Base-by-base conservation (phyloP, 1,140 invertebrate species). In the Cepaea nemoralis region DNA sequence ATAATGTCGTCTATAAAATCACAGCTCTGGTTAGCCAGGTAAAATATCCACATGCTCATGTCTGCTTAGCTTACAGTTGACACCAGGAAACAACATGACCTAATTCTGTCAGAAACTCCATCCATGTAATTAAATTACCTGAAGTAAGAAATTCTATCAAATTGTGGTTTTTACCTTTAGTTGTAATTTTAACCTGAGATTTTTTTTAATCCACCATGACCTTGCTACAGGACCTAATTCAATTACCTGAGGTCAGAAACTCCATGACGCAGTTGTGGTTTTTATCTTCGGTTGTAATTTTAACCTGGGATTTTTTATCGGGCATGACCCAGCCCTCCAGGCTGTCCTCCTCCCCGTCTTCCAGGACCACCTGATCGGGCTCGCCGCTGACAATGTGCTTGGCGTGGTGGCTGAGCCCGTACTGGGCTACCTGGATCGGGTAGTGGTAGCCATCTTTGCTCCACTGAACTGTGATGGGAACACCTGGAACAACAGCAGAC, bases 371-470 rank as follows among this genome's bases (percentile, higher is more conserved):
- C 0, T 82, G 70, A 14, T 85, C 84, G 31, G 87, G 85, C 63
- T 87, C 84, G 8, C 83, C 84, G 24, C 88, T 87, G 10, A 81
- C 83, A 35, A 91, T 75, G 74, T 97, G 96, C 92, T 99, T 99
- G 90, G 97, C 98, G 91, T 98, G 99, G 92, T 99, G 98, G 37
- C 97, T 96, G 48, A 99, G 91, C 0, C 97, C 98, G 91, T 97
- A 99, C 91, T 99, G 98, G 6, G 98, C 97, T 84, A 99, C 98
- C 93, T 99, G 98, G 1, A 98, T 99, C 0, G 98, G 97, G 93
- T 99, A 99, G 90, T 95, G 98, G 91, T 99, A 99, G 0, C 97
- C 98, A 69, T 85, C 87, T 76, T 93, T 85, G 67, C 97, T 95
- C 98, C 98, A 99, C 89, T 99, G 98, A 0, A 95, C 97, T 1